A percentile compares a stretch with the other conserved stretches of the same genome.
These are phyloP conservation scores for Amitus sp. DNA, from an alignment of 2,888 invertebrate genomes.

Conservation along the genomic window DNA sequence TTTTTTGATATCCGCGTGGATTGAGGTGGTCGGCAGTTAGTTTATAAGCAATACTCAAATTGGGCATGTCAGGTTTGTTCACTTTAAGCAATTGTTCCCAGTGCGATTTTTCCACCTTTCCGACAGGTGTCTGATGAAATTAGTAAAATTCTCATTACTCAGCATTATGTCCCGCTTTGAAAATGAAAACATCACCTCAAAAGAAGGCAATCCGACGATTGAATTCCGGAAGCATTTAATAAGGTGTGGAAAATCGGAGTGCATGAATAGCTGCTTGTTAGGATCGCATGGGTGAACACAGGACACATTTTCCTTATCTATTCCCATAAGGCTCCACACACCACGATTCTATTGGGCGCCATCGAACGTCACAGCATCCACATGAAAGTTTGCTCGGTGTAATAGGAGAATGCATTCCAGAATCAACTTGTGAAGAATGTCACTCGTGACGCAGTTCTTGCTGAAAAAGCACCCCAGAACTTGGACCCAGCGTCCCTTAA, in stretches of 20 bases:
- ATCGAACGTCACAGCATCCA: slow-evolving; percentile 20
- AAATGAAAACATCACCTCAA: not conserved
- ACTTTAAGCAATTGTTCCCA: slow-evolving; percentile 22
- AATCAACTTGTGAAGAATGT: not conserved
- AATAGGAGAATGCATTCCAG: slow-evolving; percentile 1
- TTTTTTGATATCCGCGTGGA: slow-evolving; percentile 14
- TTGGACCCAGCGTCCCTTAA: slow-evolving; percentile 36
- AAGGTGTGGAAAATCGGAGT: slow-evolving; percentile 9
- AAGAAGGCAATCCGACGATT: not conserved
- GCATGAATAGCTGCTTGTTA: not conserved
- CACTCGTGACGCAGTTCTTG: not conserved
- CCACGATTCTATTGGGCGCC: slow-evolving; percentile 20
- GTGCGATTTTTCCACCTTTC: slow-evolving; percentile 20
- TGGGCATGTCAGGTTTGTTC: slow-evolving; percentile 12
- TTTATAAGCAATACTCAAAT: slow-evolving; percentile 23
- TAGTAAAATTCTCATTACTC: not conserved
- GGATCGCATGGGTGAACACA: not conserved
- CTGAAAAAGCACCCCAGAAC: not conserved
- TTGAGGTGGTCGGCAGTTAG: slow-evolving; percentile 21
- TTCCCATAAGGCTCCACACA: slow-evolving; percentile 15
- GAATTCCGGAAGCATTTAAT: slow-evolving; percentile 2
- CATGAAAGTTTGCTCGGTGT: slow-evolving; percentile 10
- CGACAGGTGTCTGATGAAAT: slow-evolving; percentile 28
- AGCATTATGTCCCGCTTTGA: not conserved
- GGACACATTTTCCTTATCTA: not conserved